A percentile compares a stretch with the other conserved stretches of the same genome.
These are phyloP conservation scores for Synanthedon myopaeformis DNA, from an alignment of 2,888 invertebrate genomes.

Conservation along the genomic window DNA sequence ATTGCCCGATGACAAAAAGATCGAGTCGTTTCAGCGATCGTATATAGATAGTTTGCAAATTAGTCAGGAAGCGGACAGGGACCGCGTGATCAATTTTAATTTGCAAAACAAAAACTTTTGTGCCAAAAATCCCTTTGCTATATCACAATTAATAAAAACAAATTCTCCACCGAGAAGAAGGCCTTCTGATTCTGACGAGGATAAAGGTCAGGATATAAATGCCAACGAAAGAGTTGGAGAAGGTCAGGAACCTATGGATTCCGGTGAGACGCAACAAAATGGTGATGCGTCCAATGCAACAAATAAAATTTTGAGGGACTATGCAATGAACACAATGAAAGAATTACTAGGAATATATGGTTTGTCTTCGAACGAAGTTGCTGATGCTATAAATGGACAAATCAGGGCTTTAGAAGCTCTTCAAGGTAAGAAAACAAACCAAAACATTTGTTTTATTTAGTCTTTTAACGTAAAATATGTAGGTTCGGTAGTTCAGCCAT, in stretches of 20 bases:
- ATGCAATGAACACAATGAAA: conserved; percentile 84
- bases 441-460: no score
- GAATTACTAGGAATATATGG: conserved; percentile 83
- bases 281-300: conserved; percentile 59
- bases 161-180: conserved; percentile 67
- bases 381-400: conserved; percentile 77
- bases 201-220: conserved; percentile 61
- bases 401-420: conserved; percentile 77
- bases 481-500: no score
- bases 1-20: conserved; percentile 53
- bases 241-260: conserved; percentile 42
- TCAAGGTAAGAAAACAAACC: conserved; percentile 60
- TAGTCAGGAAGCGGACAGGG: conserved; percentile 41
- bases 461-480: no score
- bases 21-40: conserved; percentile 60
- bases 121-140: conserved; percentile 70
- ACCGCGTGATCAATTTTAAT: conserved; percentile 57
- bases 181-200: conserved; percentile 59
- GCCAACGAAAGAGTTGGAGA: conserved; percentile 55
- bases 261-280: conserved; percentile 41
- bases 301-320: conserved; percentile 77
- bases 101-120: conserved; percentile 66
- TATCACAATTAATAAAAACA: conserved; percentile 67
- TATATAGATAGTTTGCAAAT: conserved; percentile 64
- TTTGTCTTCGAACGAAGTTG: conserved; percentile 76